Evolutionary conservation across 1,140 invertebrate genomes (phyloP).

Genomic region (Grapholita molesta): DNA sequence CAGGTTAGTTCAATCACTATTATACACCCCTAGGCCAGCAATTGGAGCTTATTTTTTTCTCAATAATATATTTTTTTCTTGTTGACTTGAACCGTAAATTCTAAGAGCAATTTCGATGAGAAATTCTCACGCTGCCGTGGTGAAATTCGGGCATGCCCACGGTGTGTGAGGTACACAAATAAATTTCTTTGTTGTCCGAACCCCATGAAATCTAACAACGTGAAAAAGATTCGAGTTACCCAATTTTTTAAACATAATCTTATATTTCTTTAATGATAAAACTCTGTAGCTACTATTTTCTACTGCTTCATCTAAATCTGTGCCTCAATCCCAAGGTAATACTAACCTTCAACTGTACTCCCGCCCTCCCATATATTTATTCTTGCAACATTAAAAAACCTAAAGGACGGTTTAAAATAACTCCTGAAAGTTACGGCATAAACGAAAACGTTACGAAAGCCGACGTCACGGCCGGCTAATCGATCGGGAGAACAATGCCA

Average conservation of each 20-base stretch:
- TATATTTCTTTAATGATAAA: not conserved
- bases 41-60: constrained; percentile 69
- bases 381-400: not conserved
- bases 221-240: not conserved
- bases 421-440: constrained; percentile 32
- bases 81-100: constrained; percentile 24
- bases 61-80: constrained; percentile 61
- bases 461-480: constrained; percentile 66
- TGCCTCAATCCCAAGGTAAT: not conserved
- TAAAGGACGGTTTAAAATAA: constrained; percentile 4
- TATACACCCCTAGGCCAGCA: constrained; percentile 63
- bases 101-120: constrained; percentile 49
- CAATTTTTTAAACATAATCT: not conserved
- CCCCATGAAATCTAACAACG: not conserved
- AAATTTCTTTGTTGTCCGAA: not conserved
- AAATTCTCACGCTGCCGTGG: constrained; percentile 56
- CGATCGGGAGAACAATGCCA: constrained; percentile 71
- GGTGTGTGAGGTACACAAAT: not conserved
- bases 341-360: not conserved
- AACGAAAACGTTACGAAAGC: constrained; percentile 54
- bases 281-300: not conserved
- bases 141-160: constrained; percentile 17
- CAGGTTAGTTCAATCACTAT: constrained; percentile 76
- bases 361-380: not conserved
- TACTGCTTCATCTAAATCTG: not conserved